These are phyloP conservation scores for Drosophila gunungcola DNA, from an alignment of 1,140 invertebrate species.

Conservation along the genomic window DNA sequence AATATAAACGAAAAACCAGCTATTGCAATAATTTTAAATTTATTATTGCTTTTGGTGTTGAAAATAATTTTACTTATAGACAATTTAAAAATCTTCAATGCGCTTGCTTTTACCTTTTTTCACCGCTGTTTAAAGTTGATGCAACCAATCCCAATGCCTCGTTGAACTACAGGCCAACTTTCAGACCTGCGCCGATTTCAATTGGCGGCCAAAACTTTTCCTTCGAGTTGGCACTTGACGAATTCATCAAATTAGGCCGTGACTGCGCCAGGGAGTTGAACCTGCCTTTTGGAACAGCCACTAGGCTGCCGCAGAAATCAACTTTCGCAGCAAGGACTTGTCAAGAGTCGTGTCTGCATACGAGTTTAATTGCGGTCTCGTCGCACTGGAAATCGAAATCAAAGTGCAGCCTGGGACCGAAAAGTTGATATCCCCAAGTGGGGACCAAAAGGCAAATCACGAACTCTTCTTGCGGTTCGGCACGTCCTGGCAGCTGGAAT, in stretches of 20 bases:
- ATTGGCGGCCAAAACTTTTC: constrained; percentile 47
- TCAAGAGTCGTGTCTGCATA: constrained; percentile 26
- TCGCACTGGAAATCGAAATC: constrained; percentile 34
- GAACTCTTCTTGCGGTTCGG: constrained; percentile 5
- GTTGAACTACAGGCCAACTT: constrained; percentile 6
- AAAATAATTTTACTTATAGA: not conserved
- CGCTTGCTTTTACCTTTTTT: not conserved
- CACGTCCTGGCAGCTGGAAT: constrained; percentile 19
- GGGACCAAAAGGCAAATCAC: constrained; percentile 19
- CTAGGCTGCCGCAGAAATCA: constrained; percentile 19
- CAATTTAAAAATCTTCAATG: not conserved
- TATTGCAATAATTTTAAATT: not conserved
- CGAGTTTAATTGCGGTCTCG: constrained; percentile 50
- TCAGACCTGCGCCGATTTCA: constrained; percentile 27
- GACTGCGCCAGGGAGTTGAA: constrained; percentile 14
- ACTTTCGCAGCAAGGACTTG: constrained; percentile 37
- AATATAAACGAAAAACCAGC: not conserved
- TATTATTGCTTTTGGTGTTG: not conserved
- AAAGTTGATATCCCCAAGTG: constrained; percentile 12
- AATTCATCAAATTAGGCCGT: constrained; percentile 59
- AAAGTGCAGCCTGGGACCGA: constrained; percentile 26
- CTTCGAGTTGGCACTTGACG: constrained; percentile 52
- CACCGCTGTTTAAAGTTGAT: not conserved
- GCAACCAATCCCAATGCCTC: constrained; percentile 6
- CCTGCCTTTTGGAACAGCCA: constrained; percentile 1